Conservation (phyloP, 2,797 vertebrate species). For the Lemur catta region DNA sequence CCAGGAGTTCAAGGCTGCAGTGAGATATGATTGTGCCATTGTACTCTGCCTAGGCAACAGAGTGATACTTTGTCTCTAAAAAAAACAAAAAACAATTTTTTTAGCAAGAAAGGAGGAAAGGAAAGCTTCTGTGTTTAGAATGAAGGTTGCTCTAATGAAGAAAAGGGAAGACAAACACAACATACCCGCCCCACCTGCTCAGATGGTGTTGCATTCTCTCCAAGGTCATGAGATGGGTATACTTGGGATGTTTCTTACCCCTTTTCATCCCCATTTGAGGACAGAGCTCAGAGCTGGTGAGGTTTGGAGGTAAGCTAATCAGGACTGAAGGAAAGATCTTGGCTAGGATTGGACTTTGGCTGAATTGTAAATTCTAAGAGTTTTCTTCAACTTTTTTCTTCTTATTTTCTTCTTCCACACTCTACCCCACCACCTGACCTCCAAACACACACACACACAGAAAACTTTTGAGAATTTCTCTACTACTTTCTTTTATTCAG, state of each 20-base stretch:
- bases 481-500: not conserved
- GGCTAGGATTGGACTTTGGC: not conserved
- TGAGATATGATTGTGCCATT: not conserved
- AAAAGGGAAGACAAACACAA: constrained; percentile 35
- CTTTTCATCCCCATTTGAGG: not conserved
- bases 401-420: not conserved
- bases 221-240: not conserved
- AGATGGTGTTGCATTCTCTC: constrained; percentile 41
- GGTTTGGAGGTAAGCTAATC: not conserved
- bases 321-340: not conserved
- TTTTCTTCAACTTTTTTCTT: not conserved
- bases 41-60: not conserved
- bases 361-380: not conserved
- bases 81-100: no score
- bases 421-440: not conserved
- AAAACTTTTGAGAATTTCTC: not conserved
- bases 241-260: not conserved
- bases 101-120: constrained; percentile 37
- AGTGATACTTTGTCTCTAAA: not conserved
- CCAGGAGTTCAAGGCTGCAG: not conserved
- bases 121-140: not conserved
- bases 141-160: not conserved
- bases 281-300: not conserved
- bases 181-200: not conserved
- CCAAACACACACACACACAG: not conserved